Conservation (phyloP, 2,113 vertebrate genomes). For the Acanthisitta chloris region DNA sequence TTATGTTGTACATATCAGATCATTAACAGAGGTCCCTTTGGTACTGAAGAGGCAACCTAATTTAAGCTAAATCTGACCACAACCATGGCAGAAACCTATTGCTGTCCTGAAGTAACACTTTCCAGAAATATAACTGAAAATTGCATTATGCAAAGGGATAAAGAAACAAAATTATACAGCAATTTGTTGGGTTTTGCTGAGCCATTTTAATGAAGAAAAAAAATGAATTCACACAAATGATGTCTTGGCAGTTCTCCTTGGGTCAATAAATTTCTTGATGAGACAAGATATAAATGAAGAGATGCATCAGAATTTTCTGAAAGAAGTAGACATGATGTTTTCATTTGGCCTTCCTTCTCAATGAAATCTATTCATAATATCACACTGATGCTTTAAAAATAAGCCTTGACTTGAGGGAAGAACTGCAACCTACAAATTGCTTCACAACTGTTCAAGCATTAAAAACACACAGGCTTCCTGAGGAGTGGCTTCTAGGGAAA, state of each 20-base stretch:
- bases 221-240: background rate
- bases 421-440: background rate
- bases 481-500: background rate
- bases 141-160: background rate
- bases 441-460: constrained; percentile 21
- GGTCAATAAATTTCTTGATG: background rate
- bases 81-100: background rate
- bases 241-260: background rate
- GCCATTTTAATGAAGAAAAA: background rate
- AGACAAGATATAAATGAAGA: background rate
- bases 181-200: background rate
- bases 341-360: background rate
- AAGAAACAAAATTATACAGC: constrained; percentile 11
- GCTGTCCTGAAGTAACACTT: constrained; percentile 7
- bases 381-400: constrained; percentile 23
- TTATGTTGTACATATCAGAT: background rate
- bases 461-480: constrained; percentile 2
- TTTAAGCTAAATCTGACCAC: background rate
- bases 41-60: background rate
- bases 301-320: background rate
- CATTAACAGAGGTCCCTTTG: background rate
- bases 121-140: background rate
- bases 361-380: constrained; percentile 40
- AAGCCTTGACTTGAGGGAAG: constrained; percentile 19
- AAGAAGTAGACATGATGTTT: background rate